phyloP scores from a whole-genome alignment of 2,888 invertebrate genomes.

The Doris montereyensis region DNA sequence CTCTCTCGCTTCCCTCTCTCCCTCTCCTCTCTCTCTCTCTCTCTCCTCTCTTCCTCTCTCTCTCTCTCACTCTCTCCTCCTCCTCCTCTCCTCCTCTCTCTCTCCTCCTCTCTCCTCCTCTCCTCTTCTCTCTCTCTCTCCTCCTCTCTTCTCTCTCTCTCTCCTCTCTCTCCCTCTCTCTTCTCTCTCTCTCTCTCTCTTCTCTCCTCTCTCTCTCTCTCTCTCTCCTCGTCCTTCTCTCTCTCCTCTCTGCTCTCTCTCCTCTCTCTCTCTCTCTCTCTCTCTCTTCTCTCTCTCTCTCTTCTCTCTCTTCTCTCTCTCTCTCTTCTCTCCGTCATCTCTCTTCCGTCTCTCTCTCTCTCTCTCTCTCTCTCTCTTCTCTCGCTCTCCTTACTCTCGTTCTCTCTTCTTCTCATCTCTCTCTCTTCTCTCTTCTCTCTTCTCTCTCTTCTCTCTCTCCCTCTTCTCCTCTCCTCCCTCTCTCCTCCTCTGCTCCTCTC shows the following conservation, averaged over 20 bases:
- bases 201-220: background rate
- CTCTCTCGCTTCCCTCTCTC: too few relatives aligned
- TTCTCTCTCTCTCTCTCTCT: background rate
- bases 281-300: background rate
- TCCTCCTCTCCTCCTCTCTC: background rate
- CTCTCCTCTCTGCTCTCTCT: background rate
- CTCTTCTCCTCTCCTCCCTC: too few relatives aligned
- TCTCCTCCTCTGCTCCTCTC: too few relatives aligned
- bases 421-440: too few relatives aligned
- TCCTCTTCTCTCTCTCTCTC: background rate
- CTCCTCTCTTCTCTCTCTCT: background rate
- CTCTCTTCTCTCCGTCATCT: background rate
- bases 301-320: background rate
- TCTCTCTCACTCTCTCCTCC: background rate
- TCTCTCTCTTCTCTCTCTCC: too few relatives aligned
- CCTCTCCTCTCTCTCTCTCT: background rate
- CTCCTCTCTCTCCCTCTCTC: background rate
- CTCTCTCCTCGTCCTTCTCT: background rate
- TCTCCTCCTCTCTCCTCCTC: constrained; percentile 10
- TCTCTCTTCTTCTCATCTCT: too few relatives aligned
- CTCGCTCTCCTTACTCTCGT: too few relatives aligned
- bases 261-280: background rate
- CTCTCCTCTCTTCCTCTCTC: background rate
- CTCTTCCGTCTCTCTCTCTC: constrained; percentile 5
- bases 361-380: background rate